phyloP scores from a whole-genome alignment of 1,140 invertebrate genomes.

The Frieseomelitta varia region DNA sequence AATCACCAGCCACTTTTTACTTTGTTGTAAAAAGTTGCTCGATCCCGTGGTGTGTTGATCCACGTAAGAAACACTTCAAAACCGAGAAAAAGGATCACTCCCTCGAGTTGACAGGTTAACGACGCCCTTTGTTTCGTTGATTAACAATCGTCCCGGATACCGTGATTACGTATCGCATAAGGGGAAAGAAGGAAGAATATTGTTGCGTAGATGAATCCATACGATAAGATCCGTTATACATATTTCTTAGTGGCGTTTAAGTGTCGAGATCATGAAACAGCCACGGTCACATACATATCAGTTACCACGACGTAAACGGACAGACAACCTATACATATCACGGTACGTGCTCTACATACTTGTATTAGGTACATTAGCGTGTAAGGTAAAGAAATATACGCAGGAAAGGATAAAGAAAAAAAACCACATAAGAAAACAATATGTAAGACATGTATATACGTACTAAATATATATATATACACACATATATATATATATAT shows the following conservation, averaged over 20 bases:
- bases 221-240: neutral
- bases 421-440: conserved; percentile 28
- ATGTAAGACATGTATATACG: conserved; percentile 53
- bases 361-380: conserved; percentile 54
- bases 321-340: conserved; percentile 78
- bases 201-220: conserved; percentile 25
- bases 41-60: too few species aligned
- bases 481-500: conserved; percentile 41
- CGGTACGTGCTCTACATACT: conserved; percentile 72
- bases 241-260: conserved; percentile 5
- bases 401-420: neutral
- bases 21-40: neutral
- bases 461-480: conserved; percentile 40
- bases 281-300: conserved; percentile 77
- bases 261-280: conserved; percentile 30
- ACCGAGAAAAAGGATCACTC: neutral
- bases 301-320: conserved; percentile 70
- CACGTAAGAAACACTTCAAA: too few species aligned
- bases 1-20: too few species aligned
- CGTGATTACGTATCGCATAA: neutral
- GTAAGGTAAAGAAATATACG: conserved; percentile 29
- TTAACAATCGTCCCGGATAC: neutral
- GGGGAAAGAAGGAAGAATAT: neutral
- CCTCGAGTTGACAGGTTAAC: neutral
- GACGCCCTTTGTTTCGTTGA: neutral